Evolutionary conservation across 1,140 invertebrate genomes (phyloP), one percentile per base, ranked within the genome.

Genomic region (Bursaphelenchus mucronatus): DNA sequence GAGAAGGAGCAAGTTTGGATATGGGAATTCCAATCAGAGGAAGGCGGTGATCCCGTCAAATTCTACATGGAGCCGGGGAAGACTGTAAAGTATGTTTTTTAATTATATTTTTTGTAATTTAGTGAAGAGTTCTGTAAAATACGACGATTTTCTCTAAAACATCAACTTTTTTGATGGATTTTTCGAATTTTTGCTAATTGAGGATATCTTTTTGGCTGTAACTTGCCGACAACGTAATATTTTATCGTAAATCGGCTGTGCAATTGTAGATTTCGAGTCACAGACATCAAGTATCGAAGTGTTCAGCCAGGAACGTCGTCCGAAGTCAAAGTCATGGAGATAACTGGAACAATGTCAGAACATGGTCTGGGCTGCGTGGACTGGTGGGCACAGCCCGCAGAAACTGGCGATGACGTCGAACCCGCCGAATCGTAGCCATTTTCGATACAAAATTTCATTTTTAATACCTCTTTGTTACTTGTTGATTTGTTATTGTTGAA

Each of bases 1-100:
- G 64, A 66, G 21, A 66, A 66, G 41, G 64, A 56, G 43, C 64
- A 66, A 56, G 13, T 46, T 15, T 66, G 64, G 64, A 68, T 68
- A 43, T 66, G 64, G 64, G 64, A 66, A 30, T 66, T 17, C 30
- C 13, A n/a, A 17, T 15, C 41, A 7, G 44, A 13, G 40, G 13
- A n/a, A 39, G 53, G 53, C 7, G 57, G 45, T 1, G 57, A 59
- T 11, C 40, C 13, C 19, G 57, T 52, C 66, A 66, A 66, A 52
- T 49, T 66, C 17, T 67, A 41, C 46, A 65, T 66, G 64, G 64
- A 66, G 46, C 64, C 64, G 40, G 46, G 64, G 11, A 67, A 66
- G 30, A 15, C 15, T 9, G 43, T 66, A 66, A 7, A 51, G 64
- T 66, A n/a, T 9, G 64, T 17, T 30, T 19, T 49, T 53, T n/a